Conservation (phyloP, 2,113 vertebrate genomes). For the Corynorhinus townsendii region DNA sequence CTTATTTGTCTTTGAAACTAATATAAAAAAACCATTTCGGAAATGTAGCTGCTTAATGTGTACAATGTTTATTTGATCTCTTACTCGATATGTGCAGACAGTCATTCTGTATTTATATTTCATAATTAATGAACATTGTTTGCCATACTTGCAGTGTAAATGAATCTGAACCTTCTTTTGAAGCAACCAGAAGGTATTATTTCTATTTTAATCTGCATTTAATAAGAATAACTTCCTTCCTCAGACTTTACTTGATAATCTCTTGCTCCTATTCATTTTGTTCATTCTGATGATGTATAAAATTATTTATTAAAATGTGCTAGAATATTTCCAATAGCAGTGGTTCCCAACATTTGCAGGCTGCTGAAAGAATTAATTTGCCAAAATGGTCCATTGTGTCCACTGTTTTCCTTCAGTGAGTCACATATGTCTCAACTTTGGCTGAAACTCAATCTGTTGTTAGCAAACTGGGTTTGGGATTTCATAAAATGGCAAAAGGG, state of each 20-base stretch:
- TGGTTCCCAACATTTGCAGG: conserved; percentile 70
- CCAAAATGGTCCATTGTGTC: not conserved
- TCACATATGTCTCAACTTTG: not conserved
- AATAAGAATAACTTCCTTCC: conserved; percentile 68
- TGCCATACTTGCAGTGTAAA: conserved; percentile 86
- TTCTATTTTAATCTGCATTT: conserved; percentile 73
- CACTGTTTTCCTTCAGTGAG: not conserved
- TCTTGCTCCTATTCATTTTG: conserved; percentile 38
- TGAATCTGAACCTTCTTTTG: conserved; percentile 84
- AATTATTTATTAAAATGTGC: conserved; percentile 47
- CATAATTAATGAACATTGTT: conserved; percentile 79
- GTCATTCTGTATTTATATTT: conserved; percentile 57
- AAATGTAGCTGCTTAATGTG: not conserved
- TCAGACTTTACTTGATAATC: conserved; percentile 63
- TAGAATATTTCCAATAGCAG: conserved; percentile 46
- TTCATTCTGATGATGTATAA: conserved; percentile 10
- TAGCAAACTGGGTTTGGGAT: not conserved
- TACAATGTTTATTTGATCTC: not conserved
- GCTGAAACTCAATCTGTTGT: not conserved
- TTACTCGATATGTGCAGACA: conserved; percentile 44
- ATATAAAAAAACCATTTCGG: not conserved
- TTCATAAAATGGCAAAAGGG: not conserved
- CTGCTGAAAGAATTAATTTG: conserved; percentile 48
- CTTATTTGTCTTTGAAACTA: conserved; percentile 23
- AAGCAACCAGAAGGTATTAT: conserved; percentile 87